phyloP scores from a whole-genome alignment of 2,113 vertebrate genomes.

The Ahaetulla prasina region DNA sequence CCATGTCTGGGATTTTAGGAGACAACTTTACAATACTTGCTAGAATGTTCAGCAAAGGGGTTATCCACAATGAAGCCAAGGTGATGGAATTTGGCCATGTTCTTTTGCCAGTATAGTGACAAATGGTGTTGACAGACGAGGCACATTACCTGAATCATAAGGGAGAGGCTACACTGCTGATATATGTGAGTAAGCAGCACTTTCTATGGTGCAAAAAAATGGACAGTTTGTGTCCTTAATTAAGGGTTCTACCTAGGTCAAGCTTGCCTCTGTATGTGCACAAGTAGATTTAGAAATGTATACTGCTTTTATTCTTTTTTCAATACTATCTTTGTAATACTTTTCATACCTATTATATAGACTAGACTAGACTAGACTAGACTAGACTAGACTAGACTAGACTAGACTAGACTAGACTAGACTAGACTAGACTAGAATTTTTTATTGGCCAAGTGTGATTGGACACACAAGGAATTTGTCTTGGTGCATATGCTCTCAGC shows the following conservation, averaged over 20 bases:
- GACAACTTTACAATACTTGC: background rate
- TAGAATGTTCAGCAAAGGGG: background rate
- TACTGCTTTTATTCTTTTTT: background rate
- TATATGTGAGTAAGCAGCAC: background rate
- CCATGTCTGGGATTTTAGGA: background rate
- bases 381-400: too few species aligned
- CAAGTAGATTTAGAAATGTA: background rate
- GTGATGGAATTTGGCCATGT: background rate
- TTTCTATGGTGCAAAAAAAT: slow-evolving; percentile 17
- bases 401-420: too few species aligned
- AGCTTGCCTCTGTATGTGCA: background rate
- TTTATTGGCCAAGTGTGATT: too few species aligned
- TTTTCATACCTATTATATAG: background rate
- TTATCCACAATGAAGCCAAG: background rate
- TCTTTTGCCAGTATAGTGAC: background rate
- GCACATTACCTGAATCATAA: background rate
- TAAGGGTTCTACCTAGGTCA: background rate
- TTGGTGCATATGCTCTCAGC: too few species aligned
- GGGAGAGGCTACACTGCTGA: background rate
- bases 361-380: too few species aligned
- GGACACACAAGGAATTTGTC: too few species aligned
- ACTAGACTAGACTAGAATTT: too few species aligned
- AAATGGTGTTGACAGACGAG: background rate
- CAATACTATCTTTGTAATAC: background rate
- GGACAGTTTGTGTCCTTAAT: background rate